Evolutionary conservation across 2,113 vertebrate species (phyloP).

Genomic region (Oxygymnocypris stewartii): DNA sequence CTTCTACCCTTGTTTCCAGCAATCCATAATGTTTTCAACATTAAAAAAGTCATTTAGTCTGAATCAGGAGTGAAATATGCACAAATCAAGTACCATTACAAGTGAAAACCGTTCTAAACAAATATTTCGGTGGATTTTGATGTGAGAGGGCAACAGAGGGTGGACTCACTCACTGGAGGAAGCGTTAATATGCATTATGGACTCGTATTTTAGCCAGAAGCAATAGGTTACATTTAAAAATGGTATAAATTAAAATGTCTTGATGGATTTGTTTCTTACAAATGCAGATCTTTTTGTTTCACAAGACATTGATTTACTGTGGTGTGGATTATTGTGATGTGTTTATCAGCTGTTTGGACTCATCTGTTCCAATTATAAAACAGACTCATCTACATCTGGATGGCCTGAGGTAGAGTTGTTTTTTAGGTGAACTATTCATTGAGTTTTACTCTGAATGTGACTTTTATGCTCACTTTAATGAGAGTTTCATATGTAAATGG

Average conservation of each 20-base stretch:
- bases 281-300: neutral
- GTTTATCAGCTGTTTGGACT: neutral
- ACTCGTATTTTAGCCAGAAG: neutral
- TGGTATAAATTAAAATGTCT: no score
- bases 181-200: neutral
- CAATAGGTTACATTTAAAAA: neutral
- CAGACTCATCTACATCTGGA: no score
- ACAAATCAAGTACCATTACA: no score
- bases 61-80: no score
- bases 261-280: neutral
- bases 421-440: neutral
- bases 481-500: conserved; percentile 12
- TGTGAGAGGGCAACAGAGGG: no score
- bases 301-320: neutral
- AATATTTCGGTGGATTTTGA: no score
- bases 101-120: no score
- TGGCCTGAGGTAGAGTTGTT: neutral
- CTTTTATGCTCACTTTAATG: neutral
- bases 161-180: no score
- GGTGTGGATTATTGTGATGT: neutral
- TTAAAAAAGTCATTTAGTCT: no score
- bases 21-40: no score
- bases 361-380: neutral
- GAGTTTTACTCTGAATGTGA: conserved; percentile 38
- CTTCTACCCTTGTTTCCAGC: no score